Conservation (phyloP, 2,888 invertebrate species). For the Lagria hirta region DNA sequence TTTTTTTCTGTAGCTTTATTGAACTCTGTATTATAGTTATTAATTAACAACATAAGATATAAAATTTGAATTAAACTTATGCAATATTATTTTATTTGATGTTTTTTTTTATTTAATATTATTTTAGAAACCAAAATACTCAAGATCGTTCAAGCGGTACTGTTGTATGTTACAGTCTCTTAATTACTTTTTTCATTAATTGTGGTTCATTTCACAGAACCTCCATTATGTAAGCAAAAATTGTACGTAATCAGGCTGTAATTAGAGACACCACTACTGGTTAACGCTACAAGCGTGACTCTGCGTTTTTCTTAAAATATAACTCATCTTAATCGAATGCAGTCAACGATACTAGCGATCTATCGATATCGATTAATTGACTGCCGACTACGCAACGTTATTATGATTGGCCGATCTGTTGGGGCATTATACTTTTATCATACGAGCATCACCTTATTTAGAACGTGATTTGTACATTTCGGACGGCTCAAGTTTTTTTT, state of each 20-base stretch:
- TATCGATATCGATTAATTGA: slow-evolving; percentile 52
- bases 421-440: slow-evolving; percentile 46
- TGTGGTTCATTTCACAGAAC: too few relatives aligned
- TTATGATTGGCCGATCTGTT: slow-evolving; percentile 48
- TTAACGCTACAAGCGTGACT: slow-evolving; percentile 49
- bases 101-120: too few relatives aligned
- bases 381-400: slow-evolving; percentile 48
- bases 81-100: too few relatives aligned
- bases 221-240: too few relatives aligned
- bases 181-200: too few relatives aligned
- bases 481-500: slow-evolving; percentile 17
- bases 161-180: too few relatives aligned
- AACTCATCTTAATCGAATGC: slow-evolving; percentile 52
- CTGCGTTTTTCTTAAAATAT: slow-evolving; percentile 46
- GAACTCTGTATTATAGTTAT: too few relatives aligned
- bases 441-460: slow-evolving; percentile 46
- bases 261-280: slow-evolving; percentile 48
- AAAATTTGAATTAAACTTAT: too few relatives aligned
- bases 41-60: too few relatives aligned
- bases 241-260: slow-evolving; percentile 30
- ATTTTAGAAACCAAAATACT: too few relatives aligned
- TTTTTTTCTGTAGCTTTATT: too few relatives aligned
- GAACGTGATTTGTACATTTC: slow-evolving; percentile 43
- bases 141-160: too few relatives aligned
- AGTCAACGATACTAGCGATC: slow-evolving; percentile 41